Evolutionary conservation across 2,888 invertebrate genomes (phyloP).

Genomic region (Dasypolia templi): DNA sequence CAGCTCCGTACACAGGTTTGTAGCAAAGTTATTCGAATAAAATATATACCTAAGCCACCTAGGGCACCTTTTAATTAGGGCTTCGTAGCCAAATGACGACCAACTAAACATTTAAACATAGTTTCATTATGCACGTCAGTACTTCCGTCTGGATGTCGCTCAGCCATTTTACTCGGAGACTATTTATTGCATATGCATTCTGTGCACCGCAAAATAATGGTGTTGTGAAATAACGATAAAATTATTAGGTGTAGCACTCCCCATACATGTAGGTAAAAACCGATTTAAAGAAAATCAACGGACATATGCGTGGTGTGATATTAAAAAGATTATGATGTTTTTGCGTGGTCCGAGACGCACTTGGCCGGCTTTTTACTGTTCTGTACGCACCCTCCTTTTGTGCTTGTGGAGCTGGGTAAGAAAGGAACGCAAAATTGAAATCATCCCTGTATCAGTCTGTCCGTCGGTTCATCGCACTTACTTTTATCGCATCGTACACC

Average conservation of each 20-base stretch:
- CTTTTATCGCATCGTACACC: too few relatives aligned
- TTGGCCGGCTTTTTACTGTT: not conserved
- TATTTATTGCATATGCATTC: not conserved
- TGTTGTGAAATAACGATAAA: not conserved
- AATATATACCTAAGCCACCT: too few relatives aligned
- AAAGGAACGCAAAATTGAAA: not conserved
- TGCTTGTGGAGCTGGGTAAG: not conserved
- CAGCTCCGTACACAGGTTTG: slow-evolving; percentile 54
- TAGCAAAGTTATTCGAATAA: not conserved
- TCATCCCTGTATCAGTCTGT: not conserved
- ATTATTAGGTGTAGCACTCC: not conserved
- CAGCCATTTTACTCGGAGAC: not conserved
- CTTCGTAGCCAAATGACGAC: not conserved
- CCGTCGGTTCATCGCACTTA: not conserved
- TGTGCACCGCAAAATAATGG: not conserved
- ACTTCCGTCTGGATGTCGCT: not conserved
- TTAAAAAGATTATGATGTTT: not conserved
- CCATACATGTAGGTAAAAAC: not conserved
- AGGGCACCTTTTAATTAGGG: not conserved
- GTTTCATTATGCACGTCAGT: not conserved
- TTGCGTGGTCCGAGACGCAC: not conserved
- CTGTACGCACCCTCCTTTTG: not conserved
- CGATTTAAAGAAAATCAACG: not conserved
- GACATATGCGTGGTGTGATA: not conserved
- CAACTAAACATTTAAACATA: too few relatives aligned